phyloP scores from a whole-genome alignment of 2,888 invertebrate genomes.

The Ceratothoa steindachneri region DNA sequence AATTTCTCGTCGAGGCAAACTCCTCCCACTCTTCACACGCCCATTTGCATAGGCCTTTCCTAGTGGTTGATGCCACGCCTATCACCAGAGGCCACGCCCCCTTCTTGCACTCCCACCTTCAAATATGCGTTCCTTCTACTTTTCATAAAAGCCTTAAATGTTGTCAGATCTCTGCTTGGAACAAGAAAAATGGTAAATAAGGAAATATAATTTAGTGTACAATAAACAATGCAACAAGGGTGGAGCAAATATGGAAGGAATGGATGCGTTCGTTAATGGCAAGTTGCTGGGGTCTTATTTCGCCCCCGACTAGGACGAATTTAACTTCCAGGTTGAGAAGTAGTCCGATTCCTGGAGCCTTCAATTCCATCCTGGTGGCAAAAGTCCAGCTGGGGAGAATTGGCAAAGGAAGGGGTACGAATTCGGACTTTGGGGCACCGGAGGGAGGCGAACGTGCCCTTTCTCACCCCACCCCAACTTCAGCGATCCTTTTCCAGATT shows the following conservation, averaged over 20 bases:
- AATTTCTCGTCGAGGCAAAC: neutral
- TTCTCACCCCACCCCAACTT: too few relatives aligned
- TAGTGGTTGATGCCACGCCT: neutral
- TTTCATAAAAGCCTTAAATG: constrained; percentile 8
- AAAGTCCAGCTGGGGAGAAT: too few relatives aligned
- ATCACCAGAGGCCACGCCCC: neutral
- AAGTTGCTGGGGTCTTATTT: too few relatives aligned
- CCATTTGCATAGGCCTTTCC: neutral
- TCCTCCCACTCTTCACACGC: neutral
- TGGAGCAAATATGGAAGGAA: neutral
- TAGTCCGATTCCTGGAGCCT: too few relatives aligned
- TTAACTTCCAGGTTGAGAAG: too few relatives aligned
- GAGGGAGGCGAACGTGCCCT: too few relatives aligned
- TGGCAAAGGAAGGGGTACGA: too few relatives aligned
- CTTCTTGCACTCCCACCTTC: neutral
- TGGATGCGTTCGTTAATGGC: neutral
- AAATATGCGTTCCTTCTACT: neutral
- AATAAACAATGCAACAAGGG: neutral
- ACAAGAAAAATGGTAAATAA: neutral
- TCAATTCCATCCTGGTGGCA: too few relatives aligned
- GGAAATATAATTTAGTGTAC: constrained; percentile 5
- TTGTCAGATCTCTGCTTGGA: neutral
- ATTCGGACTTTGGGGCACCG: too few relatives aligned
- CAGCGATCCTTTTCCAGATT: too few relatives aligned
- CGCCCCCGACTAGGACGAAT: too few relatives aligned